Evolutionary conservation across 2,797 vertebrate genomes (phyloP).

Genomic region (Sylvilagus floridanus): DNA sequence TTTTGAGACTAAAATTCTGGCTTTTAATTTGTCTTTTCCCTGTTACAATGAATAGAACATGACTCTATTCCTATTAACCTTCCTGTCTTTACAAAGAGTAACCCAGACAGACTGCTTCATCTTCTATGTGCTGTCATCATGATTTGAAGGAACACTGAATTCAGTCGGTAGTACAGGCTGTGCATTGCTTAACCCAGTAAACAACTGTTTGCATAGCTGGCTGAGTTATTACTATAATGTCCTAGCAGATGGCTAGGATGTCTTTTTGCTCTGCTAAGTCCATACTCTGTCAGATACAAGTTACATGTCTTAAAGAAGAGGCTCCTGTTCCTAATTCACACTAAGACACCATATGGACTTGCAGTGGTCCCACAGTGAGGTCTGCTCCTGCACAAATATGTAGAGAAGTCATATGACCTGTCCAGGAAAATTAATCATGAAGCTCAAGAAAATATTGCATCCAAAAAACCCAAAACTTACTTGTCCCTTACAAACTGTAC

Average conservation of each 20-base stretch:
- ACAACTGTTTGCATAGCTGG: neutral
- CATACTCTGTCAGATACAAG: neutral
- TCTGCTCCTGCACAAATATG: neutral
- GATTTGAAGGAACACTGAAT: neutral
- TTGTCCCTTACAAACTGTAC: neutral
- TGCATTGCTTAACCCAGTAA: neutral
- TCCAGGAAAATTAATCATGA: neutral
- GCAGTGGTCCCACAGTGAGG: neutral
- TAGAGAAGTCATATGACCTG: neutral
- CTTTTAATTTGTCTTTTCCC: neutral
- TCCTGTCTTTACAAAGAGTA: neutral
- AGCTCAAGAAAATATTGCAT: neutral
- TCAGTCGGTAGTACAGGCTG: neutral
- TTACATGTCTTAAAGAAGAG: neutral
- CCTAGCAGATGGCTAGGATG: neutral
- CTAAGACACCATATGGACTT: neutral
- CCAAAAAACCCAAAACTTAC: neutral
- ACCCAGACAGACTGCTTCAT: too few relatives aligned
- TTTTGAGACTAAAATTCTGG: too few relatives aligned
- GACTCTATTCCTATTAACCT: neutral
- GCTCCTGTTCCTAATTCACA: neutral
- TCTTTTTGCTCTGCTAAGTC: conserved; percentile 8
- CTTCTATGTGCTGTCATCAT: neutral
- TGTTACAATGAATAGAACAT: neutral
- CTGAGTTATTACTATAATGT: neutral